These are phyloP conservation scores for Sitodiplosis mosellana DNA, from an alignment of 1,140 invertebrate species.

Conservation along the genomic window DNA sequence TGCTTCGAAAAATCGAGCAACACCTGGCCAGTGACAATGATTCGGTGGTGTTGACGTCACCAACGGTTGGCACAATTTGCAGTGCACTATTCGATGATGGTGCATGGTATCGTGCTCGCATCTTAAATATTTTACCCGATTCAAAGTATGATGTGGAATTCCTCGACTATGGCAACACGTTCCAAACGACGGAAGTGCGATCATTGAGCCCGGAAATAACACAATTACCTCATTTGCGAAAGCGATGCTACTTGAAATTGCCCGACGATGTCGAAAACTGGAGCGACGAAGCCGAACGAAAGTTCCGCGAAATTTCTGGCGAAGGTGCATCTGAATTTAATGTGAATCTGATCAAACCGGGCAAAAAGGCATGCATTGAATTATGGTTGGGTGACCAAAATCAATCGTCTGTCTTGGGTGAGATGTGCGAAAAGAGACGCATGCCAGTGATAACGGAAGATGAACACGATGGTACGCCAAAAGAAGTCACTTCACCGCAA, in stretches of 20 bases:
- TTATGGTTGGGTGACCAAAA: conserved; percentile 38
- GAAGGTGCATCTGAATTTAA: conserved; percentile 44
- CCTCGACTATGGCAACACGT: conserved; percentile 56
- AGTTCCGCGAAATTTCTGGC: conserved; percentile 40
- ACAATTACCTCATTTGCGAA: conserved; percentile 34
- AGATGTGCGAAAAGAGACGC: too few relatives aligned
- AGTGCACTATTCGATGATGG: conserved; percentile 50
- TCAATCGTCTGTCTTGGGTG: conserved; percentile 25
- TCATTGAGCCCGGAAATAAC: conserved; percentile 42
- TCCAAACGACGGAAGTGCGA: conserved; percentile 34
- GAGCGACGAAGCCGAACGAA: conserved; percentile 38
- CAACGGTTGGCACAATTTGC: conserved; percentile 36
- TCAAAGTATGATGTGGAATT: conserved; percentile 42
- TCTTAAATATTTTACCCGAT: conserved; percentile 36
- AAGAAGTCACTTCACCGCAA: too few relatives aligned
- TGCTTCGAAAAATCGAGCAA: conserved; percentile 39
- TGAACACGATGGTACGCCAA: too few relatives aligned
- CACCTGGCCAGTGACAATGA: conserved; percentile 27
- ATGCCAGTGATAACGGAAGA: too few relatives aligned
- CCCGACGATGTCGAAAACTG: conserved; percentile 37
- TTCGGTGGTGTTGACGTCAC: conserved; percentile 10
- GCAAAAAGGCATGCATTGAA: conserved; percentile 36
- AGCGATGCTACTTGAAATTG: conserved; percentile 39
- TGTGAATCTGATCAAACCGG: conserved; percentile 38
- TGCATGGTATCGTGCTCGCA: conserved; percentile 47